These are phyloP conservation scores for Styela clava DNA, from an alignment of 23 tunicate species.

Conservation along the genomic window DNA sequence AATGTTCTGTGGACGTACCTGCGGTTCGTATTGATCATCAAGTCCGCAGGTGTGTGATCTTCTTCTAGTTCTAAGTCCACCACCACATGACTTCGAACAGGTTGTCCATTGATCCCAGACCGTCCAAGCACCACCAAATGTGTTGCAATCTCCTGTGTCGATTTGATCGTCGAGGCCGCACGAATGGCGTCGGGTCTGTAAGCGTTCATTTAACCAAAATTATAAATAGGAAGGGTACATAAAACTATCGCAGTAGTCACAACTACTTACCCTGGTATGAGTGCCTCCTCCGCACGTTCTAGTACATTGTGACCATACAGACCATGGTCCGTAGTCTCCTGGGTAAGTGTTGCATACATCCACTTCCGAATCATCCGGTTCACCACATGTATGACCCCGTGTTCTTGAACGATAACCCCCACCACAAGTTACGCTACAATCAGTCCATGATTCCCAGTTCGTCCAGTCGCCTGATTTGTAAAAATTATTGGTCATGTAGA, in stretches of 20 bases:
- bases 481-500: neutral
- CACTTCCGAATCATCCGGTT: slow-evolving; percentile 29
- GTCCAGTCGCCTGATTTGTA: slow-evolving; percentile 38
- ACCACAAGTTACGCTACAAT: slow-evolving; percentile 61
- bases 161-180: slow-evolving; percentile 55
- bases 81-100: slow-evolving; percentile 77
- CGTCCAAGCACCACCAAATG: slow-evolving; percentile 25
- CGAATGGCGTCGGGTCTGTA: slow-evolving; percentile 47
- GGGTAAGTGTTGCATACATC: slow-evolving; percentile 21
- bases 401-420: slow-evolving; percentile 67
- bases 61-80: slow-evolving; percentile 54
- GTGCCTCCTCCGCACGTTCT: slow-evolving; percentile 86
- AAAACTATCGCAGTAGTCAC: too few relatives aligned
- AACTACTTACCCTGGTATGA: slow-evolving; percentile 40
- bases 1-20: neutral
- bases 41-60: slow-evolving; percentile 63
- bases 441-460: slow-evolving; percentile 68
- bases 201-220: slow-evolving; percentile 31
- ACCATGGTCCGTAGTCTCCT: slow-evolving; percentile 36
- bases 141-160: slow-evolving; percentile 59
- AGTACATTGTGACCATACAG: slow-evolving; percentile 76
- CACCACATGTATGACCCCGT: slow-evolving; percentile 73
- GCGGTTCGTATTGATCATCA: slow-evolving; percentile 28
- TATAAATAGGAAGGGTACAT: neutral
- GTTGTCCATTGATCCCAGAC: slow-evolving; percentile 75